Conservation (phyloP, 1,140 invertebrate species). For the Scaptomyza pallida region DNA sequence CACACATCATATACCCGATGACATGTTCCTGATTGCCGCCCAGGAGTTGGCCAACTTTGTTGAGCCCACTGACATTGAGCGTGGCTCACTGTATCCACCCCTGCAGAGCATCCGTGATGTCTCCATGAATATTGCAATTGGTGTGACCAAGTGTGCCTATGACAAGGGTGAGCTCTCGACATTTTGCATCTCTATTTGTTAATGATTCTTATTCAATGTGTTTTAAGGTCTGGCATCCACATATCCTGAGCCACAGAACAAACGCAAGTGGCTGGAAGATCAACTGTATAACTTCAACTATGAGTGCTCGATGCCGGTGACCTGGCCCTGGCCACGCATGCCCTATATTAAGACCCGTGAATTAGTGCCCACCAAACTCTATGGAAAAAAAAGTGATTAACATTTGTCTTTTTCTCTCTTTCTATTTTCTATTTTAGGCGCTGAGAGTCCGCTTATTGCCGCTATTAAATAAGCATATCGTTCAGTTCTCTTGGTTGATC, state of each 20-base stretch:
- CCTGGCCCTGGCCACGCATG: constrained; percentile 88
- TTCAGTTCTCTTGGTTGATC: constrained; percentile 50
- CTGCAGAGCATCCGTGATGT: constrained; percentile 93
- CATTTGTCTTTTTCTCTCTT: constrained; percentile 45
- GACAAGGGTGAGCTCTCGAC: constrained; percentile 86
- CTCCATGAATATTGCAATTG: constrained; percentile 94
- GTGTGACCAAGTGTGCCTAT: constrained; percentile 95
- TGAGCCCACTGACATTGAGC: constrained; percentile 90
- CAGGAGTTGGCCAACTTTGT: constrained; percentile 93
- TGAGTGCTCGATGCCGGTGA: constrained; percentile 89
- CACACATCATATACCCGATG: constrained; percentile 94
- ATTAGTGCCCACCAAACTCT: constrained; percentile 81
- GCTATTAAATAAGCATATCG: constrained; percentile 76
- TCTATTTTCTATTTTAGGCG: constrained; percentile 64
- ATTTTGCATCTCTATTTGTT: neutral
- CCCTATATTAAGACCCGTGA: constrained; percentile 83
- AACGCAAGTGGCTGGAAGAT: constrained; percentile 88
- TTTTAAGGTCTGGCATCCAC: constrained; percentile 92
- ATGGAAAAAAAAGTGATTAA: constrained; percentile 82
- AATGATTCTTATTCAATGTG: constrained; percentile 17
- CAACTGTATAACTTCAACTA: constrained; percentile 93
- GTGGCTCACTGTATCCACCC: constrained; percentile 97
- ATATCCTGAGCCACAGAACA: constrained; percentile 93
- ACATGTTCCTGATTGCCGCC: constrained; percentile 95
- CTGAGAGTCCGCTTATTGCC: constrained; percentile 80